phyloP scores from a whole-genome alignment of 2,888 invertebrate genomes.

The Ceriagrion tenellum region DNA sequence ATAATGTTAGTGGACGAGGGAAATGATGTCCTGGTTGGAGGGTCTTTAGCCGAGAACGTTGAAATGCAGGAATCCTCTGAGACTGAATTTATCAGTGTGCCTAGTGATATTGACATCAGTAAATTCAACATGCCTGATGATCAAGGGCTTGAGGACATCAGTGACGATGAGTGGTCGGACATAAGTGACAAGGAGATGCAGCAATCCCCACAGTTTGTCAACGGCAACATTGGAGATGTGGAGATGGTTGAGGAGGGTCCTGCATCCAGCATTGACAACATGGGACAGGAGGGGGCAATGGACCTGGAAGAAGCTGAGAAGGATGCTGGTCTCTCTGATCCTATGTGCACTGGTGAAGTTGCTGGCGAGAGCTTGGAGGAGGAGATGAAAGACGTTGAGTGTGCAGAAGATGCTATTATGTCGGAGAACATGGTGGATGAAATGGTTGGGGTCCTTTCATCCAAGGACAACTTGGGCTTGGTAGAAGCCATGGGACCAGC shows the following conservation, averaged over 20 bases:
- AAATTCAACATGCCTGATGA: neutral
- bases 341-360: neutral
- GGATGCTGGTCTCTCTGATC: neutral
- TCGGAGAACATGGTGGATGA: neutral
- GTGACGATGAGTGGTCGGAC: constrained; percentile 3
- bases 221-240: neutral
- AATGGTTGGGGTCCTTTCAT: neutral
- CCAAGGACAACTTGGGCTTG: neutral
- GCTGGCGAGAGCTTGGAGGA: neutral
- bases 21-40: neutral
- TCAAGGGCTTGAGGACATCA: constrained; percentile 42
- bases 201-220: neutral
- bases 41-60: neutral
- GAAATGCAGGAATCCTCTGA: neutral
- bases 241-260: neutral
- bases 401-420: neutral
- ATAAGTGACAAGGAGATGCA: neutral
- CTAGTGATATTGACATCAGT: neutral
- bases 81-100: neutral
- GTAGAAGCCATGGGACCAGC: neutral
- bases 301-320: neutral
- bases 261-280: neutral
- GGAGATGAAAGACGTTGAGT: neutral
- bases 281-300: constrained; percentile 3
- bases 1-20: neutral